Percentiles rank a stretch among this genome's conserved stretches.
Conservation (phyloP, 2,113 vertebrate genomes). For the Eolophus roseicapilla region DNA sequence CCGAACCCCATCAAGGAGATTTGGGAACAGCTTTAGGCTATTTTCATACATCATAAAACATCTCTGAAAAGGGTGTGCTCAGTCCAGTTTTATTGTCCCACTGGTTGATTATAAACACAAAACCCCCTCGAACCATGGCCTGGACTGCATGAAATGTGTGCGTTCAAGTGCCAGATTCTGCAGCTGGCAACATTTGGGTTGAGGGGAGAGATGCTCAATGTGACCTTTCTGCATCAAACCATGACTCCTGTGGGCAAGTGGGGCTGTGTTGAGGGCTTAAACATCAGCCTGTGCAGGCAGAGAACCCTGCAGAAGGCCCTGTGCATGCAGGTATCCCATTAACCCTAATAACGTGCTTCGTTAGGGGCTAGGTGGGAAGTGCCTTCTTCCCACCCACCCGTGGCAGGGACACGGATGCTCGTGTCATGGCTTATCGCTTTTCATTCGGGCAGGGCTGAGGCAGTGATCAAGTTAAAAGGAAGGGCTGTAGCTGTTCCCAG, state of each 20-base stretch:
- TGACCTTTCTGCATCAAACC: neutral
- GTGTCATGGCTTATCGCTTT: neutral
- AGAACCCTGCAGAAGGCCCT: neutral
- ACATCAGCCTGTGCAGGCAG: neutral
- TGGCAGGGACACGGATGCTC: accelerated
- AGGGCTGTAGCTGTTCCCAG: conserved; percentile 2
- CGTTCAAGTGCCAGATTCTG: neutral
- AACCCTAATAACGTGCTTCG: neutral
- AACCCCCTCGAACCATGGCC: neutral
- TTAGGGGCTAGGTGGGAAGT: neutral
- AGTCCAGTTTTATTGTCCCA: neutral
- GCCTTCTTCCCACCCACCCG: accelerated
- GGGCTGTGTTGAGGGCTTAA: neutral
- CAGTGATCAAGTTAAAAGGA: neutral
- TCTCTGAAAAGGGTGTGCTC: neutral
- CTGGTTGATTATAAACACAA: neutral
- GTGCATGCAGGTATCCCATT: accelerated
- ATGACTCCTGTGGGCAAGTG: accelerated
- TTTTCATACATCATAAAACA: neutral
- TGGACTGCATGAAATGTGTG: neutral
- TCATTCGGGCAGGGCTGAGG: neutral
- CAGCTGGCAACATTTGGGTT: neutral
- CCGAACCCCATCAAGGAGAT: neutral
- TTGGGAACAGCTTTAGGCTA: neutral
- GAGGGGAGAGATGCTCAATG: neutral